These are phyloP conservation scores for Pampus argenteus DNA, from an alignment of 2,797 vertebrate genomes.

Conservation along the genomic window DNA sequence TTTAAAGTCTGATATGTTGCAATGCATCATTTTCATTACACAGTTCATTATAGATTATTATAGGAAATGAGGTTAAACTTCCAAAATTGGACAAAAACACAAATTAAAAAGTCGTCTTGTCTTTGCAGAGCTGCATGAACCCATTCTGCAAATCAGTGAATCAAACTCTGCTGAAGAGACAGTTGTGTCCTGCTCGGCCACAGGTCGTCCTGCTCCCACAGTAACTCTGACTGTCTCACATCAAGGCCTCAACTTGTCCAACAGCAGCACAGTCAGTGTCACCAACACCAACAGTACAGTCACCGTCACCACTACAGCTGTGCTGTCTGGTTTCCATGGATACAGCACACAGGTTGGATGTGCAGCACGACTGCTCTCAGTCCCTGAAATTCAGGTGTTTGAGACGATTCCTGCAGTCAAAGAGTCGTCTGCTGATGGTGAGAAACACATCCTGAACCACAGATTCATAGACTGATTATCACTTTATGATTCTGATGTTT, in stretches of 20 bases:
- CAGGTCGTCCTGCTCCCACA: slow-evolving; percentile 57
- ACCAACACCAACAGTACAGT: slow-evolving; percentile 13
- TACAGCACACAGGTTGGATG: slow-evolving; percentile 35
- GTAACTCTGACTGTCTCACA: slow-evolving; percentile 22
- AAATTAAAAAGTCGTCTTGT: too few relatives aligned
- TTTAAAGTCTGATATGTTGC: too few relatives aligned
- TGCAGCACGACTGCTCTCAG: background rate
- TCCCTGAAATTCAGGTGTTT: background rate
- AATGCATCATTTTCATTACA: too few relatives aligned
- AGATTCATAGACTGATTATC: too few relatives aligned
- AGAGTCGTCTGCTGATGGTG: slow-evolving; percentile 33
- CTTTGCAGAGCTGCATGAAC: slow-evolving; percentile 56
- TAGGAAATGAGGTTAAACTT: too few relatives aligned
- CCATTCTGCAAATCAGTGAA: slow-evolving; percentile 7
- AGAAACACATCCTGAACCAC: slow-evolving; percentile 1
- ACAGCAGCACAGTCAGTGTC: background rate
- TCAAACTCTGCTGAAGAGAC: slow-evolving; percentile 5
- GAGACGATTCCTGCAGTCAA: rapidly evolving
- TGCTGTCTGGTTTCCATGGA: slow-evolving; percentile 7
- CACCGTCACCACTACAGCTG: slow-evolving; percentile 44
- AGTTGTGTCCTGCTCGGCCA: slow-evolving; percentile 57
- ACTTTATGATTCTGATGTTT: too few relatives aligned
- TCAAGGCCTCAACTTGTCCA: background rate
- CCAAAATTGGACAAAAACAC: too few relatives aligned
- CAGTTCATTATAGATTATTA: too few relatives aligned